Conservation (phyloP, 1,140 invertebrate species). For the Drosophila dunni region DNA sequence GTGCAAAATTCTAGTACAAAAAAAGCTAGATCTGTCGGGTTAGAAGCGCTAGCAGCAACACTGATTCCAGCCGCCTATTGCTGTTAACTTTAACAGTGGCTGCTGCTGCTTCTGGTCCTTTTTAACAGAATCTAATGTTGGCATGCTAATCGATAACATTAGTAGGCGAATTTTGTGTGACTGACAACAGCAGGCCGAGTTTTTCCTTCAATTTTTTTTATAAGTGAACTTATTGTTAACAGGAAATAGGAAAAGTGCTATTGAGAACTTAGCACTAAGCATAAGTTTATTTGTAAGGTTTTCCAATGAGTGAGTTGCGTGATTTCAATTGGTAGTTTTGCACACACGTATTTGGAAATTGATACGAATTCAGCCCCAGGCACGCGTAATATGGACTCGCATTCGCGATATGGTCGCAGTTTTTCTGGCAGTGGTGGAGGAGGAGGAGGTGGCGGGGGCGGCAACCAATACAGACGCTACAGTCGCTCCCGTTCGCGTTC, state of each 20-base stretch:
- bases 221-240: slow-evolving; percentile 25
- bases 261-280: neutral
- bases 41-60: no score
- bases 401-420: slow-evolving; percentile 63
- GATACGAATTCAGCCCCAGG: slow-evolving; percentile 38
- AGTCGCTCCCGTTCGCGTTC: slow-evolving; percentile 71
- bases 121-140: no score
- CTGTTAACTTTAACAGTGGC: no score
- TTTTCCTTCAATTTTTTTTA: slow-evolving; percentile 33
- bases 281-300: neutral
- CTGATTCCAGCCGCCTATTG: no score
- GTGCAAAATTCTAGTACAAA: no score
- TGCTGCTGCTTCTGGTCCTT: no score
- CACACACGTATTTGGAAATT: slow-evolving; percentile 24
- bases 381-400: slow-evolving; percentile 63
- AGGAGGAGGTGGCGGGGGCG: slow-evolving; percentile 33
- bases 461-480: slow-evolving; percentile 52
- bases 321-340: slow-evolving; percentile 22
- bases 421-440: slow-evolving; percentile 51
- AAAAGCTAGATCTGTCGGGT: no score
- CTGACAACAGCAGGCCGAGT: slow-evolving; percentile 32
- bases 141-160: neutral
- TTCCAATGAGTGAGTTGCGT: slow-evolving; percentile 39
- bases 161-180: slow-evolving; percentile 19
- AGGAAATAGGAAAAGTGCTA: neutral